A percentile compares a stretch with the other conserved stretches of the same genome.
These are phyloP conservation scores for Microchrysa polita DNA, from an alignment of 2,888 invertebrate genomes.

Conservation along the genomic window DNA sequence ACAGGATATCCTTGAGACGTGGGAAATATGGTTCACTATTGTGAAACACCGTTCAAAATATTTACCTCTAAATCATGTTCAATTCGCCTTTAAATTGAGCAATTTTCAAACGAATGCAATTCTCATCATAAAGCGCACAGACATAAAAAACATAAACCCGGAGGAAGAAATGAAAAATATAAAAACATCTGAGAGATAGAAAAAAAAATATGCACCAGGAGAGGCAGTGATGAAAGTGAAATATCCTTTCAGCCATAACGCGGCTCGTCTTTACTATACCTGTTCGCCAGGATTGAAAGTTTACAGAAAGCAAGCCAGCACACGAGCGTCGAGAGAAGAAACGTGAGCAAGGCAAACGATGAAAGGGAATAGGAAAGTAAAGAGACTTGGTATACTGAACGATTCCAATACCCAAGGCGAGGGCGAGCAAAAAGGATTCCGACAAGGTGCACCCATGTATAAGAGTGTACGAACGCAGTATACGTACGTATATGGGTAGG, in stretches of 20 bases:
- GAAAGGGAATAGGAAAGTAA: constrained; percentile 2
- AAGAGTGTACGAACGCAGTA: neutral
- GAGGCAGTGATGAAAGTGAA: constrained; percentile 2
- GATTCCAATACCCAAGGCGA: neutral
- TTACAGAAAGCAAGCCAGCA: too few species aligned
- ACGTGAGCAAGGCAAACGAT: neutral
- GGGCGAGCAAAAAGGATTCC: neutral
- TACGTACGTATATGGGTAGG: too few species aligned
- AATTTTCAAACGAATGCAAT: constrained; percentile 45
- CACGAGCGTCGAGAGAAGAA: neutral
- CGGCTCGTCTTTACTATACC: neutral
- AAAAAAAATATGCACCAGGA: constrained; percentile 14
- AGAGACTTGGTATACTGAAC: neutral
- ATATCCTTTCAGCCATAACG: constrained; percentile 12
- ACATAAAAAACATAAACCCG: too few species aligned
- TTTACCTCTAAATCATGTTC: constrained; percentile 47
- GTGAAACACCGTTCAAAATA: constrained; percentile 1
- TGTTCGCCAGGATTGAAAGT: too few species aligned
- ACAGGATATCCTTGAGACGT: neutral
- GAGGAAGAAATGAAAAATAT: too few species aligned
- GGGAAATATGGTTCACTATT: neutral
- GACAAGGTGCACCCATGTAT: neutral
- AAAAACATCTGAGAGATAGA: constrained; percentile 41
- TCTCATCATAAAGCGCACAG: constrained; percentile 14
- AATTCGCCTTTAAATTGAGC: constrained; percentile 47